Base-by-base conservation (phyloP, 37 sponge, comb jelly and placozoan species). In the Spongilla lacustris region DNA sequence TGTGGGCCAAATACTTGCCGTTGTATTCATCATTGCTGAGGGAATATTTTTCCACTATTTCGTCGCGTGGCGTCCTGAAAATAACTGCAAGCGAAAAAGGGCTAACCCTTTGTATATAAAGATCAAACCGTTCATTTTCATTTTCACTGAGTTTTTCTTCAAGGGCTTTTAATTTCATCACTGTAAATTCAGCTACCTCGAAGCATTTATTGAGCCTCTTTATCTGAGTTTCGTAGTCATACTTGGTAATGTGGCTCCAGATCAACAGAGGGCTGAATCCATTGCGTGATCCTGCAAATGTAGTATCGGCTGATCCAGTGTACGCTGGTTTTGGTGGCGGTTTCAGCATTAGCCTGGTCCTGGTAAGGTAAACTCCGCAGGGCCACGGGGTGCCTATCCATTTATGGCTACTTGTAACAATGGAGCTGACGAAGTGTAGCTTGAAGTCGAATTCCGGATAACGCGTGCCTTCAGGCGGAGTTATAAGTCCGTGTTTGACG, bases 361-460 rank as follows among this genome's bases (percentile, higher is more conserved):
- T 75, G 8, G 77, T 84, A 67, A 84, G 30, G 85, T 66, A 84
- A 11, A 76, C 34, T 29, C 85, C 85, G 0, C 37, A 30, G 29
- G 85, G 76, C 77, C 77, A 75, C 23, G 85, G 85, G 26, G 76
- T 4, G 26, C 85, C 85, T 26, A 38, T n/a, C 32, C 32, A 84
- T 33, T 84, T 84, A 68, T 84, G 85, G 21, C 68, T 76, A 76
- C 85, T 84, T n/a, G 85, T 66, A 36, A 75, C 67, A 34, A 84
- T 84, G 22, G 85, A 74, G 77, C 33, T 66, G 68, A 84, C 85
- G 5, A 84, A 76, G 1, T 38, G 33, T 27, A 84, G 77, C 21
- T 37, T 30, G 67, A 84, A 84, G 30, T 84, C 85, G 25, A 84
- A 84, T 19, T 23, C 11, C 28, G 85, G 77, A 6, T 9, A 41